These are phyloP conservation scores for Furnarius figulus DNA, from an alignment of 2,113 vertebrate genomes.

Conservation along the genomic window DNA sequence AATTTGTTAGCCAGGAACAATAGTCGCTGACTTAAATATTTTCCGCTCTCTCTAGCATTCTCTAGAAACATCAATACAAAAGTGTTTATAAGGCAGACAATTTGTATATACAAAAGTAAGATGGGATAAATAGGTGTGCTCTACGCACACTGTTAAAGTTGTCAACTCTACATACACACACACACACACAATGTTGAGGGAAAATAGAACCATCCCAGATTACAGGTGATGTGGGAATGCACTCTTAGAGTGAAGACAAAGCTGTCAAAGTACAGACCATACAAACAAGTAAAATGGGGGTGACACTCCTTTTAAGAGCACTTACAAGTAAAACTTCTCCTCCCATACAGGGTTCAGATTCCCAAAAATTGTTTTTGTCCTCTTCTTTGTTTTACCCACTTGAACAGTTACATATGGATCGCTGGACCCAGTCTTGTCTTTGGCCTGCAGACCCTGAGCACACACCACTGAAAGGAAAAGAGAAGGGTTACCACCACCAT, in stretches of 20 bases:
- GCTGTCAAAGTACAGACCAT: background rate
- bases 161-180: background rate
- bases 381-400: constrained; percentile 98
- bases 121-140: background rate
- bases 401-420: constrained; percentile 97
- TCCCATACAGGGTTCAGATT: constrained; percentile 98
- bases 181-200: background rate
- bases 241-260: background rate
- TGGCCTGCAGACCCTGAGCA: constrained; percentile 97
- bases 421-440: constrained; percentile 97
- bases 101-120: background rate
- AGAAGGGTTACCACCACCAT: background rate
- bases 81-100: background rate
- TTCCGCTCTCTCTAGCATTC: background rate
- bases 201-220: background rate
- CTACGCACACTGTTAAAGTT: fast-evolving
- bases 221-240: background rate
- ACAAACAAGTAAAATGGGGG: background rate
- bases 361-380: constrained; percentile 97
- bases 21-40: background rate
- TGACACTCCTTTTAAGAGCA: background rate
- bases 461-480: constrained; percentile 82
- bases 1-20: background rate
- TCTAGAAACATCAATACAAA: background rate
- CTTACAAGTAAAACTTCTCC: constrained; percentile 98